Percentiles rank a stretch among this genome's conserved stretches.
Conservation (phyloP, 2,113 vertebrate genomes). For the Carassius carassius region DNA sequence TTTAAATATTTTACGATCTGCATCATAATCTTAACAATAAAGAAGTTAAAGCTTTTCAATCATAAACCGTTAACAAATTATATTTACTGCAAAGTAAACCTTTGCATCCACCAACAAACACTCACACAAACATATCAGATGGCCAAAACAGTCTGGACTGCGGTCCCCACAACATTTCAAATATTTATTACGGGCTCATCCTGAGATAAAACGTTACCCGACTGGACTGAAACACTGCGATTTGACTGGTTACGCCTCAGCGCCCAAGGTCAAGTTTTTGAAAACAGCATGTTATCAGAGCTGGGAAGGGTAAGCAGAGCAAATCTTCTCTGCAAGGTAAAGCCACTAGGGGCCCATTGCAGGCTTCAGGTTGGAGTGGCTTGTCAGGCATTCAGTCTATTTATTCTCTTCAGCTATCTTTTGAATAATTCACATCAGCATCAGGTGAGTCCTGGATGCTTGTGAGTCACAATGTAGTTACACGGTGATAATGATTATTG, state of each 20-base stretch:
- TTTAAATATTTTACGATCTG: not conserved
- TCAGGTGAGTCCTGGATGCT: slow-evolving; percentile 56
- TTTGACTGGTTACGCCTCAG: slow-evolving; percentile 59
- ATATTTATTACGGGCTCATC: slow-evolving; percentile 42
- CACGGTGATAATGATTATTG: slow-evolving; percentile 2
- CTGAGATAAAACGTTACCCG: slow-evolving; percentile 36
- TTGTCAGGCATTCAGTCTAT: slow-evolving; percentile 67
- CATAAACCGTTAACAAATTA: not conserved
- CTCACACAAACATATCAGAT: not conserved
- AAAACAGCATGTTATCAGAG: slow-evolving; percentile 63
- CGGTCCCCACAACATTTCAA: slow-evolving; percentile 13
- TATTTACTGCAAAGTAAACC: slow-evolving; percentile 45
- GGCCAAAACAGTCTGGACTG: slow-evolving; percentile 15
- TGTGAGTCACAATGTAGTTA: slow-evolving; percentile 49
- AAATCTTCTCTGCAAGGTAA: slow-evolving; percentile 43
- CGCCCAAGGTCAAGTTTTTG: slow-evolving; percentile 67
- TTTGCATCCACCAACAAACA: slow-evolving; percentile 1
- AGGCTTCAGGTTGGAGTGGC: slow-evolving; percentile 60
- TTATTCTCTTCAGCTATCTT: slow-evolving; percentile 70
- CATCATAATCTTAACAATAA: not conserved
- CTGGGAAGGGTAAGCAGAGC: slow-evolving; percentile 56
- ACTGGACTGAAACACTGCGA: slow-evolving; percentile 57
- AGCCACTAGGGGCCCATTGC: slow-evolving; percentile 68
- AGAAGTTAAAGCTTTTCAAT: not conserved
- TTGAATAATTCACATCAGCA: slow-evolving; percentile 73